Percentiles rank a stretch among this genome's conserved stretches.
Conservation (phyloP, 2,797 vertebrate genomes). For the Antennarius maculatus region DNA sequence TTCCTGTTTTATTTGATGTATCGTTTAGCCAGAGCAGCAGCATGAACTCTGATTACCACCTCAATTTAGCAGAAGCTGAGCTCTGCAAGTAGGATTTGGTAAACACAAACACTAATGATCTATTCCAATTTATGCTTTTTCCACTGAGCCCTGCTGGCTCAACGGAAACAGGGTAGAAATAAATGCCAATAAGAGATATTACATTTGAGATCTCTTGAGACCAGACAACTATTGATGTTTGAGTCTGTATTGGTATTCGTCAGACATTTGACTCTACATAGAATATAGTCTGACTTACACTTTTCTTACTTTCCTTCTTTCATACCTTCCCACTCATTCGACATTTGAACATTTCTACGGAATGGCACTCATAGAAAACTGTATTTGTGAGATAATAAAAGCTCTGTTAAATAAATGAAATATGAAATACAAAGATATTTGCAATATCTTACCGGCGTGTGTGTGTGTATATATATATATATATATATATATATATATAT, state of each 20-base stretch:
- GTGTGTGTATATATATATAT: too few species aligned
- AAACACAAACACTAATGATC: constrained; percentile 15
- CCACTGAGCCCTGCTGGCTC: constrained; percentile 7
- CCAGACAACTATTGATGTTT: background rate
- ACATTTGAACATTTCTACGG: constrained; percentile 44
- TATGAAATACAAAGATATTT: constrained; percentile 3
- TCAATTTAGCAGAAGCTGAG: constrained; percentile 25
- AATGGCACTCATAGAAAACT: constrained; percentile 38
- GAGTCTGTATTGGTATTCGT: constrained; percentile 6
- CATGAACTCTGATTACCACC: constrained; percentile 35
- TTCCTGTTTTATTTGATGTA: constrained; percentile 15
- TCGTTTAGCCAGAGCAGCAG: constrained; percentile 33
- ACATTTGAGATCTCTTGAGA: background rate
- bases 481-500: too few species aligned
- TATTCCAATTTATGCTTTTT: constrained; percentile 6
- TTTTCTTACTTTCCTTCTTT: constrained; percentile 38
- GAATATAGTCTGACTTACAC: background rate
- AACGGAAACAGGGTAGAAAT: constrained; percentile 9
- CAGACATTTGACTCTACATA: constrained; percentile 8
- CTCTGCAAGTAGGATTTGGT: constrained; percentile 11
- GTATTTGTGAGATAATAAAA: constrained; percentile 45
- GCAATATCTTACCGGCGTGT: too few species aligned
- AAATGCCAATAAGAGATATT: constrained; percentile 13
- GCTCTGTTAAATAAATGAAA: constrained; percentile 14
- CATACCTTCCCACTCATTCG: constrained; percentile 46